Evolutionary conservation across 2,113 vertebrate genomes (phyloP), one percentile per base, ranked within the genome.

Genomic region (Piaya cayana): DNA sequence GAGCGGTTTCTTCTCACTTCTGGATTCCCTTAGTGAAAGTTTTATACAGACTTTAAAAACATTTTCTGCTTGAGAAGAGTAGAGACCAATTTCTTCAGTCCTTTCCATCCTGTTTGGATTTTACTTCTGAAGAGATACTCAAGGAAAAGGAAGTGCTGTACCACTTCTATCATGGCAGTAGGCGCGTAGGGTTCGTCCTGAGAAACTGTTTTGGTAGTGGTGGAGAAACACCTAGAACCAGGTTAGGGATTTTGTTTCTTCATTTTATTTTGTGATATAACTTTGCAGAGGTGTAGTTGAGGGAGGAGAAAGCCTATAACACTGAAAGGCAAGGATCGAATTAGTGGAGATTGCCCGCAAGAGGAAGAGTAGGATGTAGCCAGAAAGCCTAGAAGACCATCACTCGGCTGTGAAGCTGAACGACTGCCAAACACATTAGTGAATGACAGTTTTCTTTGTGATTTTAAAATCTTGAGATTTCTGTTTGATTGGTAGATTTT

Each of bases 201-300:
- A 77, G 79, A 86, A 90, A 93, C 21, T 4, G 11, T 70, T 70
- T 68, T 63, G 43, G 29, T 60, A 84, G 85, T 34, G 72, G 53
- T 55, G 30, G 32, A 92, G 72, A 92, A 96, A 79, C 80, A 71
- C 50, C 70, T 56, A 23, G 77, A 47, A 95, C 39, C 79, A 37
- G n/a, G 76, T 91, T 74, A 95, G 59, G 42, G 81, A 90, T 83
- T 70, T 65, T 45, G 15, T 90, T 95, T 45, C 52, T 92, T 94
- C 43, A 74, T 95, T 93, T 94, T 89, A 82, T 92, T 95, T 97
- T 96, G 94, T 97, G 77, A 96, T 97, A 39, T 97, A 97, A 96
- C 52, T 96, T 96, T 96, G 84, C 79, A 89, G 63, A 88, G 82
- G 53, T 91, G 84, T 92, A 93, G 76, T 58, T 96, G 78, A 83